phyloP scores from a whole-genome alignment of 1,140 invertebrate genomes.

The Kradibia gibbosae region DNA sequence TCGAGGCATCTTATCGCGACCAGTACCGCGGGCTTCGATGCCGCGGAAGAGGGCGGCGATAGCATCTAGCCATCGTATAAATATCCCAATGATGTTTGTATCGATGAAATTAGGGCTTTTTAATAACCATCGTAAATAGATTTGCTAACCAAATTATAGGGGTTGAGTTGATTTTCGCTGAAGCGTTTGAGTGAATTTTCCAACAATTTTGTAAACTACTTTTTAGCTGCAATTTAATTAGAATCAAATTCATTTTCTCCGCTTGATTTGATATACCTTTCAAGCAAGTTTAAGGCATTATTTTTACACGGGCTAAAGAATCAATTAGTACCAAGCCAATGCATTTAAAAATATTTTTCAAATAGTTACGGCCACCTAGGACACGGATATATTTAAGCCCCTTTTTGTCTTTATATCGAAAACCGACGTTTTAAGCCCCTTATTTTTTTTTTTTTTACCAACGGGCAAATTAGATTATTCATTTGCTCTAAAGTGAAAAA shows the following conservation, averaged over 20 bases:
- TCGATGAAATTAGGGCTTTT: background rate
- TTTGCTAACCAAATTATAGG: too few species aligned
- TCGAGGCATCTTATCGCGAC: background rate
- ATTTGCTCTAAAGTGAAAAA: too few species aligned
- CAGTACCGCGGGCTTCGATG: background rate
- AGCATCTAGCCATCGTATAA: background rate
- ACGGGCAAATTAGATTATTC: too few species aligned
- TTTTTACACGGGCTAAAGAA: too few species aligned
- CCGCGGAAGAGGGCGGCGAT: background rate
- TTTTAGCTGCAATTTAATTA: too few species aligned
- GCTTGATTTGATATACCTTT: background rate
- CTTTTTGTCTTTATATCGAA: too few species aligned
- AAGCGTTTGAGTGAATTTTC: background rate
- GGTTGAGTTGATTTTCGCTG: too few species aligned
- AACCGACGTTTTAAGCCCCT: too few species aligned
- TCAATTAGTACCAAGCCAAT: conserved; percentile 3
- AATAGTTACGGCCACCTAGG: background rate
- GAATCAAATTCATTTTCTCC: background rate
- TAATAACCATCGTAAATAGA: too few species aligned
- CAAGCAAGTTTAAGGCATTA: background rate
- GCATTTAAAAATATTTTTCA: background rate
- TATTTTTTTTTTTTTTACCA: too few species aligned
- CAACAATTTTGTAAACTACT: background rate
- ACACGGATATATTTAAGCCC: too few species aligned
- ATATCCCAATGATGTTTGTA: background rate